phyloP scores from a whole-genome alignment of 37 sponge, comb jelly and placozoan genomes.

The Crambe crambe region DNA sequence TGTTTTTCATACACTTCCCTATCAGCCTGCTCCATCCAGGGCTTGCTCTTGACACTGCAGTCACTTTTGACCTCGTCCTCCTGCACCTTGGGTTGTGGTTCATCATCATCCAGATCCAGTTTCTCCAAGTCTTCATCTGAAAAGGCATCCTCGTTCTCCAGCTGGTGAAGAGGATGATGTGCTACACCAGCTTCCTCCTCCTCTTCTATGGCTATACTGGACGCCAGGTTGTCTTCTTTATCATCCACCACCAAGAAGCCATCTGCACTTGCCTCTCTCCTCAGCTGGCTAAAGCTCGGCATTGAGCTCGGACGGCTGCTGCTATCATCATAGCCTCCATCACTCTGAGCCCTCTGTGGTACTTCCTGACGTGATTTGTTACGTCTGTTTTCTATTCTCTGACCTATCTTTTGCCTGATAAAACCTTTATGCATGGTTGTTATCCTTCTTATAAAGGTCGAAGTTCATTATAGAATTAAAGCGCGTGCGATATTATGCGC shows the following conservation, averaged over 20 bases:
- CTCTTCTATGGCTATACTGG: no score
- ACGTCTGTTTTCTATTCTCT: background rate
- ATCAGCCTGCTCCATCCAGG: conserved; percentile 16
- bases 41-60: background rate
- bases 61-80: background rate
- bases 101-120: conserved; percentile 2
- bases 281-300: background rate
- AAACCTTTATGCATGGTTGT: background rate
- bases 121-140: background rate
- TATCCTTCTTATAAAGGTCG: no score
- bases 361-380: background rate
- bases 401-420: background rate
- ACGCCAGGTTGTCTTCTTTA: background rate
- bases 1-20: conserved; percentile 68
- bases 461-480: no score
- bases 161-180: background rate
- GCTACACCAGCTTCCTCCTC: background rate
- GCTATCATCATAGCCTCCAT: background rate
- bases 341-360: background rate
- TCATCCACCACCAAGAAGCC: conserved; percentile 19
- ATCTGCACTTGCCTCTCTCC: background rate
- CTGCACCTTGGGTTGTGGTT: background rate
- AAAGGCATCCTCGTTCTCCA: background rate
- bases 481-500: no score
- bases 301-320: background rate